A percentile compares a stretch with the other conserved stretches of the same genome.
Evolutionary conservation across 1,140 invertebrate genomes (phyloP).

Genomic region (Dendrolimus punctatus): DNA sequence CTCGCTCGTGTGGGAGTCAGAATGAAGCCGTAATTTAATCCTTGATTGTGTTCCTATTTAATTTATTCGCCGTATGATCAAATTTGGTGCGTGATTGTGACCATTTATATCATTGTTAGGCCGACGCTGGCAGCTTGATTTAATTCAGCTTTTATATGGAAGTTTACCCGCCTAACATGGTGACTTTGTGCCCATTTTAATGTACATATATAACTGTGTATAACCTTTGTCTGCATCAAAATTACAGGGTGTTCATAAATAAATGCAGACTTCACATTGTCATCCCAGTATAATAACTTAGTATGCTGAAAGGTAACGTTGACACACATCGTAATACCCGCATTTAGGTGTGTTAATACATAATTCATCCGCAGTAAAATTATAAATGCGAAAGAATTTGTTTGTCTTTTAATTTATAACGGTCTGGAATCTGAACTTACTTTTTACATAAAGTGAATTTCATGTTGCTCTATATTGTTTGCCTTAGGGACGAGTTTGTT

Average conservation of each 20-base stretch:
- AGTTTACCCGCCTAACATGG: slow-evolving; percentile 16
- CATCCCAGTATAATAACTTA: slow-evolving; percentile 2
- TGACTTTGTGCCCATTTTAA: slow-evolving; percentile 21
- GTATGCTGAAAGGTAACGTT: not conserved
- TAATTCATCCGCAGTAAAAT: too few relatives aligned
- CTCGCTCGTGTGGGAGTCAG: slow-evolving; percentile 52
- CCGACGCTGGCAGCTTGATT: slow-evolving; percentile 30
- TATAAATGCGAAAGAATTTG: too few relatives aligned
- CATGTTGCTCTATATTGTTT: too few relatives aligned
- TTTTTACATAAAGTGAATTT: too few relatives aligned
- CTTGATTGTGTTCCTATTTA: slow-evolving; percentile 66
- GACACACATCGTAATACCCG: too few relatives aligned
- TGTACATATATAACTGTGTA: slow-evolving; percentile 12
- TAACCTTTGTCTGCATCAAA: slow-evolving; percentile 7
- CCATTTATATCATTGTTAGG: slow-evolving; percentile 48
- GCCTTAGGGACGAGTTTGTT: too few relatives aligned
- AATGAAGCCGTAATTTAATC: slow-evolving; percentile 66
- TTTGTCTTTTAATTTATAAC: too few relatives aligned
- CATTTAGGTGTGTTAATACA: too few relatives aligned
- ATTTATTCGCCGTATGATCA: slow-evolving; percentile 62
- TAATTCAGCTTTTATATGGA: slow-evolving; percentile 31
- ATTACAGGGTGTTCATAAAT: slow-evolving; percentile 20
- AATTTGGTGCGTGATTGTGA: slow-evolving; percentile 55
- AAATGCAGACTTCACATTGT: slow-evolving; percentile 14
- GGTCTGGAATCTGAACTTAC: too few relatives aligned